Percentiles rank a stretch among this genome's conserved stretches.
Evolutionary conservation across 1,140 invertebrate species (phyloP).

Genomic region (Probaryconus sp.): DNA sequence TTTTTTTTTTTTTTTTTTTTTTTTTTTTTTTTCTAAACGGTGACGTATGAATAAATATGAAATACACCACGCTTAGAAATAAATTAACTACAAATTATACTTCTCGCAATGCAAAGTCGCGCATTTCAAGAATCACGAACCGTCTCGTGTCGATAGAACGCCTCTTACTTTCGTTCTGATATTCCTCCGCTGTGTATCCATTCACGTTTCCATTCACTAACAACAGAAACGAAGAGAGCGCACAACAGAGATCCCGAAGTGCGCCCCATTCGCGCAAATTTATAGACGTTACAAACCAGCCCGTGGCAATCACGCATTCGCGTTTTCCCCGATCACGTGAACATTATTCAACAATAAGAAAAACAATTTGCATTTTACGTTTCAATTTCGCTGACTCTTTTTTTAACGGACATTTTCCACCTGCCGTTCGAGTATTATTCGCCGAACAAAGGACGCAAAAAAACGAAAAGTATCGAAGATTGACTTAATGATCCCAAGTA

Average conservation of each 20-base stretch:
- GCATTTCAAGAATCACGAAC: constrained; percentile 53
- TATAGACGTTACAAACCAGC: constrained; percentile 28
- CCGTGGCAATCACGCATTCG: constrained; percentile 20
- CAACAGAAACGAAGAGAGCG: constrained; percentile 22
- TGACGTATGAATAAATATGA: constrained; percentile 33
- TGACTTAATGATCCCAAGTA: no score
- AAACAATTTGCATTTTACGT: no score
- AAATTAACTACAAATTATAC: constrained; percentile 53
- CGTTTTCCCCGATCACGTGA: neutral
- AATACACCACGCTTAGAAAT: constrained; percentile 37
- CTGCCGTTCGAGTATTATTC: no score
- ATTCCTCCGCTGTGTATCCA: constrained; percentile 58
- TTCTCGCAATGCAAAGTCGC: constrained; percentile 40
- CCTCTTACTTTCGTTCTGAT: constrained; percentile 71
- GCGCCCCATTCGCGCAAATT: constrained; percentile 24
- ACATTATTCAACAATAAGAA: no score
- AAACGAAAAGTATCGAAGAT: no score
- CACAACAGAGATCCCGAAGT: constrained; percentile 23
- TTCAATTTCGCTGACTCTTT: no score
- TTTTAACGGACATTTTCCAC: no score
- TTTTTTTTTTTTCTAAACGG: constrained; percentile 19
- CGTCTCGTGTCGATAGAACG: constrained; percentile 48
- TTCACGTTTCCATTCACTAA: constrained; percentile 67
- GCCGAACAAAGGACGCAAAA: no score
- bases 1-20: no score